These are phyloP conservation scores for Thecophora atra DNA, from an alignment of 2,888 invertebrate species.

Conservation along the genomic window DNA sequence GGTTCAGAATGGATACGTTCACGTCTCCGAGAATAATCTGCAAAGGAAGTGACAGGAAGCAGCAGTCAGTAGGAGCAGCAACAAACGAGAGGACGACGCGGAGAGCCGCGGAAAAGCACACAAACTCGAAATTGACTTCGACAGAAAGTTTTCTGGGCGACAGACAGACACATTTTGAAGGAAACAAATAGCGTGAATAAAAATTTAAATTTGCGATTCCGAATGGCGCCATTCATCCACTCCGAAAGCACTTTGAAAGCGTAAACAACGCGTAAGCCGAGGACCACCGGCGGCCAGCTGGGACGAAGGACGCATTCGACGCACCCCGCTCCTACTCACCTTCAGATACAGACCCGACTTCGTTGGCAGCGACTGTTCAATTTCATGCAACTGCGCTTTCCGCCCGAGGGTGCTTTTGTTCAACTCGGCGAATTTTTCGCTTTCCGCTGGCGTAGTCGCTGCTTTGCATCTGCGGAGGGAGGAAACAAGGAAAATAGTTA, in stretches of 20 bases:
- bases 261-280: background rate
- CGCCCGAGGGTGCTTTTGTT: slow-evolving; percentile 83
- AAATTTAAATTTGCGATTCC: slow-evolving; percentile 32
- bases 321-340: slow-evolving; percentile 52
- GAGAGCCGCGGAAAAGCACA: slow-evolving; percentile 4
- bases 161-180: slow-evolving; percentile 15
- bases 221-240: background rate
- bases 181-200: slow-evolving; percentile 30
- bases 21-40: slow-evolving; percentile 95
- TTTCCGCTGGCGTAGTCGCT: slow-evolving; percentile 66
- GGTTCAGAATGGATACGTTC: slow-evolving; percentile 96
- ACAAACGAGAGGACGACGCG: slow-evolving; percentile 7
- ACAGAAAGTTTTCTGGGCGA: slow-evolving; percentile 24
- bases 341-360: slow-evolving; percentile 90
- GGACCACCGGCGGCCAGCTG: background rate
- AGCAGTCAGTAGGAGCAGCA: background rate
- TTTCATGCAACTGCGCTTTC: slow-evolving; percentile 86
- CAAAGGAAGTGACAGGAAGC: slow-evolving; percentile 43
- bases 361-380: slow-evolving; percentile 93
- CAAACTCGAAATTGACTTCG: slow-evolving; percentile 34
- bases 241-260: background rate
- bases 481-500: slow-evolving; percentile 6
- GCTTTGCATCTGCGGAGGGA: slow-evolving; percentile 54
- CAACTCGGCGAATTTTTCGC: slow-evolving; percentile 71
- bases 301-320: too few relatives aligned